Percentiles rank a stretch among this genome's conserved stretches.
phyloP scores from a whole-genome alignment of 2,888 invertebrate species.

The Syritta pipiens region DNA sequence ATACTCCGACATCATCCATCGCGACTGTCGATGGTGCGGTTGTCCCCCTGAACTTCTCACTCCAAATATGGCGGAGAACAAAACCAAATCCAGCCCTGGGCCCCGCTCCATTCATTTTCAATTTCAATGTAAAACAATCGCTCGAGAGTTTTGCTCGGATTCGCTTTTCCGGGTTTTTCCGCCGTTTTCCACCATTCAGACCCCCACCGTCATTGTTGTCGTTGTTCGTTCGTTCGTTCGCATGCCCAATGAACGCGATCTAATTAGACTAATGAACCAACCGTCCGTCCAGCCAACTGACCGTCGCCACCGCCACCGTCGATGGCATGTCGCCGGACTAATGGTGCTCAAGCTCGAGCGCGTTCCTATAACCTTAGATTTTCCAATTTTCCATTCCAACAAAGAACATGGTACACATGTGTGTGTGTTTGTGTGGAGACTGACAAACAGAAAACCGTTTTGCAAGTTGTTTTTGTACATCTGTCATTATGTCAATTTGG shows the following conservation, averaged over 20 bases:
- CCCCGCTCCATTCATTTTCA: slow-evolving; percentile 43
- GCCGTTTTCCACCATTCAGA: slow-evolving; percentile 48
- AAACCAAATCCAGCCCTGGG: slow-evolving; percentile 19
- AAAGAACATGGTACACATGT: slow-evolving; percentile 47
- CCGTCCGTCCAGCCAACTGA: slow-evolving; percentile 59
- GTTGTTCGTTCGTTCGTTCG: too few species aligned
- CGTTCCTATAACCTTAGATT: slow-evolving; percentile 54
- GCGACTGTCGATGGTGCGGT: too few species aligned
- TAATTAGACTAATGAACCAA: slow-evolving; percentile 71
- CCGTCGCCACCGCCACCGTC: slow-evolving; percentile 30
- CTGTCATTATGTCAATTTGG: slow-evolving; percentile 74
- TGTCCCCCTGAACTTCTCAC: slow-evolving; percentile 3
- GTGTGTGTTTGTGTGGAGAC: slow-evolving; percentile 28
- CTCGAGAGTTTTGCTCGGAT: not conserved
- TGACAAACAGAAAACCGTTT: slow-evolving; percentile 62
- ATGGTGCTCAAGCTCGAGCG: slow-evolving; percentile 48
- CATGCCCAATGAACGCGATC: slow-evolving; percentile 67
- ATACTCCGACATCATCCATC: not conserved
- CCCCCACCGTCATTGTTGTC: not conserved
- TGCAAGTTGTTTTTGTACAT: slow-evolving; percentile 71
- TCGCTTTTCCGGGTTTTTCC: slow-evolving; percentile 27
- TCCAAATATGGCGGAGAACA: slow-evolving; percentile 9
- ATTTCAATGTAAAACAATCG: slow-evolving; percentile 51
- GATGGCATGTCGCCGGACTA: slow-evolving; percentile 61
- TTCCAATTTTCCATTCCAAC: slow-evolving; percentile 59